These are phyloP conservation scores for Chouioia cunea DNA, from an alignment of 2,888 invertebrate species.

Conservation along the genomic window DNA sequence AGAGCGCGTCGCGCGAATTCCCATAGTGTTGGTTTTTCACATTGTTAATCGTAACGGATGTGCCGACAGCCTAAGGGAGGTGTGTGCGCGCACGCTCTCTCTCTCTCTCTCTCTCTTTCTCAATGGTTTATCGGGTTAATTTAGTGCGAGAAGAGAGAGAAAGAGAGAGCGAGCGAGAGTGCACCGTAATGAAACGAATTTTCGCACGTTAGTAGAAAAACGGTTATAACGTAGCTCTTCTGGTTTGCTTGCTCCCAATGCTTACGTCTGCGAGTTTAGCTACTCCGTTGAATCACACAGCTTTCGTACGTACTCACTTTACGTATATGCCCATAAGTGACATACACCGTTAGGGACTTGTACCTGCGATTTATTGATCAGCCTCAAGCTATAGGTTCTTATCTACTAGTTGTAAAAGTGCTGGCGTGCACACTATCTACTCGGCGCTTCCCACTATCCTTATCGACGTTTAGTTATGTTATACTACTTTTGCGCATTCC, in stretches of 20 bases:
- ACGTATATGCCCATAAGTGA: background rate
- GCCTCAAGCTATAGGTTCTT: constrained; percentile 49
- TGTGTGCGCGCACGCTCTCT: no score
- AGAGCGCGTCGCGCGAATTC: constrained; percentile 10
- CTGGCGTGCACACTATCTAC: constrained; percentile 54
- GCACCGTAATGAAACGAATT: background rate
- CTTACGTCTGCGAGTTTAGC: constrained; percentile 2
- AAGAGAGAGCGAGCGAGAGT: constrained; percentile 36
- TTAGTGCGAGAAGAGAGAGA: constrained; percentile 15
- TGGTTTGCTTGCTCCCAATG: background rate
- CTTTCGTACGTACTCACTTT: no score
- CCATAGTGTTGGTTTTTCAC: constrained; percentile 36
- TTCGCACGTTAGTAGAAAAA: constrained; percentile 24
- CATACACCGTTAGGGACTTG: background rate
- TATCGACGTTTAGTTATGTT: constrained; percentile 47
- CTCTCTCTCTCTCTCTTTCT: background rate
- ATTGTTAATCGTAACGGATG: constrained; percentile 45
- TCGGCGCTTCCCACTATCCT: constrained; percentile 51
- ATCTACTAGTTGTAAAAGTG: constrained; percentile 48
- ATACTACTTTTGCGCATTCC: constrained; percentile 1
- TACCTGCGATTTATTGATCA: constrained; percentile 30
- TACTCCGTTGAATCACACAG: background rate
- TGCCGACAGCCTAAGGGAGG: background rate
- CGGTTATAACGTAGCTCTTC: constrained; percentile 16
- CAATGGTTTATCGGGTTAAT: background rate